A percentile compares a stretch with the other conserved stretches of the same genome.
phyloP scores from a whole-genome alignment of 2,797 vertebrate species.

The Pangasius djambal region DNA sequence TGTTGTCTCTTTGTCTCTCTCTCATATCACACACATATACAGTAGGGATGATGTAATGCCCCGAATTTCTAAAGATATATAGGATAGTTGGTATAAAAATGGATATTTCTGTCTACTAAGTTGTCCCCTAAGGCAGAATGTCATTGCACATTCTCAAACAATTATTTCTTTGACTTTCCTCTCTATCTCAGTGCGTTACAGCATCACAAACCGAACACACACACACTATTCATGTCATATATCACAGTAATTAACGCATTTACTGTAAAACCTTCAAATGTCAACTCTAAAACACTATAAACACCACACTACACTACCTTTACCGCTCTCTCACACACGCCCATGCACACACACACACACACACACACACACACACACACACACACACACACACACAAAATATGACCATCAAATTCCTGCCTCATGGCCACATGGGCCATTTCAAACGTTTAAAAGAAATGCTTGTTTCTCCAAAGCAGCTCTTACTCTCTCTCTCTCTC shows the following conservation, averaged over 20 bases:
- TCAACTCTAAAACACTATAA: background rate
- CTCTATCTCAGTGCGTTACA: conserved; percentile 12
- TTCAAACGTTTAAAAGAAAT: conserved; percentile 43
- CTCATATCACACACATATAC: background rate
- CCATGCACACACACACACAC: background rate
- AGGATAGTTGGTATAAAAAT: background rate
- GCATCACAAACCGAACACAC: background rate
- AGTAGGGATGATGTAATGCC: background rate
- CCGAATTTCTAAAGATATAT: conserved; percentile 17
- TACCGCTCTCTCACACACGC: background rate
- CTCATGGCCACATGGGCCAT: background rate
- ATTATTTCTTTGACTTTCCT: background rate
- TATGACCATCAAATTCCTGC: conserved; percentile 19
- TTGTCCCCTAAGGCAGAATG: conserved; percentile 35
- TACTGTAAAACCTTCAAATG: background rate
- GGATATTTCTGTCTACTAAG: conserved; percentile 9
- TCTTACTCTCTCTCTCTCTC: background rate
- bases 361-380: background rate
- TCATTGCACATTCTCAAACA: conserved; percentile 32
- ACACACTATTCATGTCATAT: background rate
- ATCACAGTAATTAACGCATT: background rate
- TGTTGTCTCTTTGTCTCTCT: background rate
- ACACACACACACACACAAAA: background rate
- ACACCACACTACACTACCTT: background rate
- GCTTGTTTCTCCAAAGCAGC: conserved; percentile 29